These are phyloP conservation scores for Centroberyx gerrardi DNA, from an alignment of 2,797 vertebrate genomes.

Conservation along the genomic window DNA sequence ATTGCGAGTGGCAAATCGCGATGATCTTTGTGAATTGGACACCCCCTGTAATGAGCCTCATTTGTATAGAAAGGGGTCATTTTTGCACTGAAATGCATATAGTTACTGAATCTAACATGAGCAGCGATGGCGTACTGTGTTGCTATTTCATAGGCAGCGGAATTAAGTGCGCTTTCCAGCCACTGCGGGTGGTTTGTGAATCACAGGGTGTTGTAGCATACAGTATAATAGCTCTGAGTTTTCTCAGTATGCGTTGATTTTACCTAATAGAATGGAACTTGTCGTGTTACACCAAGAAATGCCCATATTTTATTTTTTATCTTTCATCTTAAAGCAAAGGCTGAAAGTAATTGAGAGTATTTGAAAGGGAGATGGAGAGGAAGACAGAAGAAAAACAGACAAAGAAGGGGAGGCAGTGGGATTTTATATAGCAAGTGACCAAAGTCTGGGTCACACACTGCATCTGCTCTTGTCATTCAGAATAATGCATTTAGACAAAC, in stretches of 20 bases:
- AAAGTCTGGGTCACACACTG: constrained; percentile 16
- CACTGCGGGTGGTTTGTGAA: too few species aligned
- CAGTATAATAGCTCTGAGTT: too few species aligned
- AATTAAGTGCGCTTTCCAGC: too few species aligned
- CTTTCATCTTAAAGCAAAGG: constrained; percentile 8
- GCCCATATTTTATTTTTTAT: not conserved
- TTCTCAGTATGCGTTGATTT: not conserved
- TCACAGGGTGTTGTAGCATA: too few species aligned
- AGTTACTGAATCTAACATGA: too few species aligned
- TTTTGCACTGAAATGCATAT: too few species aligned
- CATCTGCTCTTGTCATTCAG: constrained; percentile 42
- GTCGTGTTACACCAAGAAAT: not conserved
- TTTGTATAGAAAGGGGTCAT: too few species aligned
- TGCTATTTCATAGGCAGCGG: too few species aligned
- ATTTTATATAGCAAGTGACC: not conserved
- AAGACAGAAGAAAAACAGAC: not conserved
- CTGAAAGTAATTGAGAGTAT: constrained; percentile 2
- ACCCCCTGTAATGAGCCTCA: too few species aligned
- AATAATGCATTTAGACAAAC: constrained; percentile 56
- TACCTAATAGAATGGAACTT: constrained; percentile 11
- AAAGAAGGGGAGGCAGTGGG: not conserved
- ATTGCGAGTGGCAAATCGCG: too few species aligned
- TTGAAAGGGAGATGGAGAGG: not conserved
- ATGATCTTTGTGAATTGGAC: too few species aligned
- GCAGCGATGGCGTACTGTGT: too few species aligned